Percentiles rank a stretch among this genome's conserved stretches.
These are phyloP conservation scores for Eciton burchellii DNA, from an alignment of 1,140 invertebrate genomes.

Conservation along the genomic window DNA sequence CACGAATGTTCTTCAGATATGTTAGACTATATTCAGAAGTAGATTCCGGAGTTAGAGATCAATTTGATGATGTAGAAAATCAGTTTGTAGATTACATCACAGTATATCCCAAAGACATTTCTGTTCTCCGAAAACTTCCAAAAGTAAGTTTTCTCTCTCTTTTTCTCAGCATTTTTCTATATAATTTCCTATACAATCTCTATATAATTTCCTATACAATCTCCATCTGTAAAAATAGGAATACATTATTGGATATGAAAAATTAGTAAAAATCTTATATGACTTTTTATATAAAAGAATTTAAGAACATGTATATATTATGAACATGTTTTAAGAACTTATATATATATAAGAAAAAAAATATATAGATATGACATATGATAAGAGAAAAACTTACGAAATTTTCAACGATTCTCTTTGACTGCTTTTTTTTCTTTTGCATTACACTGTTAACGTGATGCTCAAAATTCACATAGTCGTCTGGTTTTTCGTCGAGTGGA, in stretches of 20 bases:
- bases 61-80: no score
- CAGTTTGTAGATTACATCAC: no score
- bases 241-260: slow-evolving; percentile 20
- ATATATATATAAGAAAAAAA: slow-evolving; percentile 17
- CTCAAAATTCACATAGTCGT: slow-evolving; percentile 80
- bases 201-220: slow-evolving; percentile 4
- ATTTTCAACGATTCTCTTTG: not conserved
- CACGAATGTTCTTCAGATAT: no score
- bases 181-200: no score
- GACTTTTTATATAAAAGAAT: not conserved
- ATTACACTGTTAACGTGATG: slow-evolving; percentile 71
- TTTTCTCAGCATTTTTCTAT: no score
- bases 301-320: not conserved
- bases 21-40: no score
- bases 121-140: no score
- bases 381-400: slow-evolving; percentile 29
- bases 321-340: slow-evolving; percentile 23
- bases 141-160: no score
- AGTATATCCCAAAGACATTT: no score
- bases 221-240: slow-evolving; percentile 15
- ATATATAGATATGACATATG: not conserved
- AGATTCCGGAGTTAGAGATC: no score
- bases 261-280: slow-evolving; percentile 34
- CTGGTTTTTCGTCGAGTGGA: slow-evolving; percentile 80
- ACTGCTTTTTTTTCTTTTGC: slow-evolving; percentile 1